phyloP scores from a whole-genome alignment of 2,113 vertebrate genomes.

The Microcebus ravelobensis region DNA sequence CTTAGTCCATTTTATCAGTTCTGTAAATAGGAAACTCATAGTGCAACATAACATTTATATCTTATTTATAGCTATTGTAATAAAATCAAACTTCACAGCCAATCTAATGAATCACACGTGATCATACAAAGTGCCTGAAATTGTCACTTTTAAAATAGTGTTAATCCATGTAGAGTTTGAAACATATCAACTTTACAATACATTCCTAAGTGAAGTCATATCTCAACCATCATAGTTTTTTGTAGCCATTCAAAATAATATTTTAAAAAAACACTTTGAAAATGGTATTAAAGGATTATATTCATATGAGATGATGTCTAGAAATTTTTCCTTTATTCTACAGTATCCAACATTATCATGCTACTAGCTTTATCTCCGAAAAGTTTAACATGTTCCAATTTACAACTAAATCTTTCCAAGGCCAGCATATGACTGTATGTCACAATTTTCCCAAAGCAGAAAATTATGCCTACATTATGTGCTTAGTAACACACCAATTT shows the following conservation, averaged over 20 bases:
- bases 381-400: conserved; percentile 81
- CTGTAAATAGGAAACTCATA: not conserved
- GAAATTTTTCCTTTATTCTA: conserved; percentile 87
- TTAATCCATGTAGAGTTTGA: not conserved
- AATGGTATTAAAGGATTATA: not conserved
- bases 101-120: not conserved
- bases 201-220: not conserved
- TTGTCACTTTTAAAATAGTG: not conserved
- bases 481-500: conserved; percentile 85
- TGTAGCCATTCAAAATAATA: conserved; percentile 8
- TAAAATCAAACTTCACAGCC: conserved; percentile 22
- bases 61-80: conserved; percentile 16
- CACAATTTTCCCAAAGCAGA: conserved; percentile 83
- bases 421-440: conserved; percentile 70
- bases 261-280: not conserved
- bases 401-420: not conserved
- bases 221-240: not conserved
- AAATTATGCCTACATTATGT: conserved; percentile 86
- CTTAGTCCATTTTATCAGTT: not conserved
- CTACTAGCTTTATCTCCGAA: conserved; percentile 93
- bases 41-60: not conserved
- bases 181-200: not conserved
- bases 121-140: not conserved
- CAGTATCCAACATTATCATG: conserved; percentile 90
- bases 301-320: not conserved